Conservation (phyloP, 2,888 invertebrate genomes). For the Automeris io region DNA sequence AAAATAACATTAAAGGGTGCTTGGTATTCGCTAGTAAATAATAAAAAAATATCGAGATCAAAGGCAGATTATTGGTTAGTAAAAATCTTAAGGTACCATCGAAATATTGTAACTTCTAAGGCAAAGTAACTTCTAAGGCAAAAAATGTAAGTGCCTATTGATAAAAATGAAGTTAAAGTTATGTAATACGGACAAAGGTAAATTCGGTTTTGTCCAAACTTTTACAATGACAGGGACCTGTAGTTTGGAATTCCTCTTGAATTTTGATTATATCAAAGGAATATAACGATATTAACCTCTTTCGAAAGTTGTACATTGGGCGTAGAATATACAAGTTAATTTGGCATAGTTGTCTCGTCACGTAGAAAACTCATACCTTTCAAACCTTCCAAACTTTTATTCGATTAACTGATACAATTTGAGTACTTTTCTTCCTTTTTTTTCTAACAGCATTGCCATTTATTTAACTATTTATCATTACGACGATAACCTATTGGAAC, state of each 20-base stretch:
- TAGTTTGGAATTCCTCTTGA: constrained; percentile 1
- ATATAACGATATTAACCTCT: constrained; percentile 8
- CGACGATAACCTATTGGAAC: no score
- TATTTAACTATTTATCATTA: no score
- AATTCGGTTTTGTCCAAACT: neutral
- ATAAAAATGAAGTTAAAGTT: neutral
- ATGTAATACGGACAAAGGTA: no score
- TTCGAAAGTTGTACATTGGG: constrained; percentile 3
- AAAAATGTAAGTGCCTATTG: neutral
- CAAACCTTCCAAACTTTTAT: neutral
- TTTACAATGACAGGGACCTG: neutral
- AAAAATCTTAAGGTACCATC: neutral
- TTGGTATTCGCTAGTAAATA: neutral
- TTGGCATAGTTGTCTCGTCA: constrained; percentile 5
- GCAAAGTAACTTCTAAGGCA: neutral
- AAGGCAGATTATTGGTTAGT: neutral
- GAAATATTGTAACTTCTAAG: neutral
- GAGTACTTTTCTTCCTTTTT: neutral
- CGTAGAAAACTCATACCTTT: constrained; percentile 2
- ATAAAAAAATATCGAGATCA: neutral
- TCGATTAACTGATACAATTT: neutral
- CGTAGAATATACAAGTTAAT: constrained; percentile 12
- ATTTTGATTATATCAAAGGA: constrained; percentile 7
- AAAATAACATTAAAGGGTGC: no score
- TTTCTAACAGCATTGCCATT: no score